A percentile compares a stretch with the other conserved stretches of the same genome.
Conservation (phyloP, 2,888 invertebrate species). For the Argyra leucocephala region DNA sequence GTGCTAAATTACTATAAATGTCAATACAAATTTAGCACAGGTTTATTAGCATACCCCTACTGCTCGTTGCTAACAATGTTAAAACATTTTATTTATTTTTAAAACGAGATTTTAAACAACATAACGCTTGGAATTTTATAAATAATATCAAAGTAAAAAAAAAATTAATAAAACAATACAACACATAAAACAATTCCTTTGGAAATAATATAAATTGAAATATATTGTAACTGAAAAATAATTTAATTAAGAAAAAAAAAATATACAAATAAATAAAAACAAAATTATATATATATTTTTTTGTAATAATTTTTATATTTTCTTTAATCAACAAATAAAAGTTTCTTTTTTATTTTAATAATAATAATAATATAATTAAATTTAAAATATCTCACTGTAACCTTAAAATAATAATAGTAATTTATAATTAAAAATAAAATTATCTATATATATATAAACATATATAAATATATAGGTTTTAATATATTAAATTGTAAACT, state of each 20-base stretch:
- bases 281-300: background rate
- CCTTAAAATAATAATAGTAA: background rate
- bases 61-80: no score
- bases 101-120: no score
- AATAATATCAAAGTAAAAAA: background rate
- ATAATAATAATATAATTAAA: conserved; percentile 2
- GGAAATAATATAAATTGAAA: background rate
- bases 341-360: background rate
- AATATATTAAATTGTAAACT: background rate
- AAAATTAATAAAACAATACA: background rate
- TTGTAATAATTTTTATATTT: conserved; percentile 6
- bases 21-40: no score
- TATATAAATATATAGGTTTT: background rate
- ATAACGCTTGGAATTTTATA: no score
- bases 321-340: conserved; percentile 6
- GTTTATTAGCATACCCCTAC: no score
- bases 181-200: background rate
- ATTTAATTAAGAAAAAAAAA: background rate
- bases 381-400: conserved; percentile 6
- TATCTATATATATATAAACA: background rate
- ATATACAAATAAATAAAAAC: background rate
- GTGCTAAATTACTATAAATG: no score
- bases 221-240: no score
- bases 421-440: background rate
- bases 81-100: no score